These are phyloP conservation scores for Agapornis roseicollis DNA, from an alignment of 2,113 vertebrate genomes.

Conservation along the genomic window DNA sequence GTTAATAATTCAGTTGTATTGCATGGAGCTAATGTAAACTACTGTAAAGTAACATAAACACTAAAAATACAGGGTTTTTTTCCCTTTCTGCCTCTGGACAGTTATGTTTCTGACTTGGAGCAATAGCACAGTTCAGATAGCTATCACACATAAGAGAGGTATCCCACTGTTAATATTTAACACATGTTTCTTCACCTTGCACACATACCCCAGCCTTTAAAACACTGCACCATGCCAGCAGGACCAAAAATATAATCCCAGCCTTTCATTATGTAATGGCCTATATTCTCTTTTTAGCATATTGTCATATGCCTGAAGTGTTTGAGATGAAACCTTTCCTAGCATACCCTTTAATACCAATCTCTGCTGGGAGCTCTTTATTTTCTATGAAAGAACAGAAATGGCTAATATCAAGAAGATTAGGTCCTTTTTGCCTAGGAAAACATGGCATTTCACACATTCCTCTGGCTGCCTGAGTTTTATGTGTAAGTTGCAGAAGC, in stretches of 20 bases:
- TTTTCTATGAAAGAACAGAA: neutral
- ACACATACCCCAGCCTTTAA: neutral
- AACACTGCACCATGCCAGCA: neutral
- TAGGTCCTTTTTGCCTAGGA: neutral
- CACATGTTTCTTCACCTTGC: neutral
- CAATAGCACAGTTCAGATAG: neutral
- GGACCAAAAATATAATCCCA: neutral
- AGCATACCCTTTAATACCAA: neutral
- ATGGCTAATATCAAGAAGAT: neutral
- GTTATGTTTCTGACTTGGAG: neutral
- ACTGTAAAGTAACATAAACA: neutral
- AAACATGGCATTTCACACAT: neutral
- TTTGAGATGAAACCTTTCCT: neutral
- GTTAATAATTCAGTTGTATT: neutral
- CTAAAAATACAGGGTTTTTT: neutral
- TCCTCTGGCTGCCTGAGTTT: neutral
- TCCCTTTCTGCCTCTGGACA: neutral
- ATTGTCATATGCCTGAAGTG: neutral
- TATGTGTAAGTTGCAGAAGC: neutral
- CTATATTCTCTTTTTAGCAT: conserved; percentile 9
- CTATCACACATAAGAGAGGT: neutral
- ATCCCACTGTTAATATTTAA: neutral
- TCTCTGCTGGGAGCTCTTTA: neutral
- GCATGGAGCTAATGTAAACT: neutral
- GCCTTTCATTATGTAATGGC: neutral